Base-by-base conservation (phyloP, 1,140 invertebrate genomes). In the Macrobrachium nipponense region DNA sequence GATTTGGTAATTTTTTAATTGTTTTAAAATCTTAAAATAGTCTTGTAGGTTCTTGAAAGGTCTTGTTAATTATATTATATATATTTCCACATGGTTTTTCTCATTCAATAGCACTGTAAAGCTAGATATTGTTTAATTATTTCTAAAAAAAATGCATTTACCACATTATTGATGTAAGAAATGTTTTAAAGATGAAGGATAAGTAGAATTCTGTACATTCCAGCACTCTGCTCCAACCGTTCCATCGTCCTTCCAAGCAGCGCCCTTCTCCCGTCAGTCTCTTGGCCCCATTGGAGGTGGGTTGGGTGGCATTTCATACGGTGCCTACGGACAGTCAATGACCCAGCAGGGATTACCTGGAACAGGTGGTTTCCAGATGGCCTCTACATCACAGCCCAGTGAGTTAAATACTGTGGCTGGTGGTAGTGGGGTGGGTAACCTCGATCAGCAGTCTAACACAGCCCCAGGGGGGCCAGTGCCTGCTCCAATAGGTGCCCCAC, bases 251-350 rank as follows among this genome's bases (percentile, higher is more conserved):
- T 84, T 80, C 61, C 87, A 82, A 62, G 87, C 81, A 59, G 87
- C 81, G 18, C 70, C 82, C 8, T 88, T 85, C 60, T 82, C 76
- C 44, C 78, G 85, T 12, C 88, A 81, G 66, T 86, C 86, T 62
- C 87, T 89, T 60, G 88, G 88, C 43, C 87, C 88, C 20, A 89
- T 89, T 66, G 88, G 88, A 6, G 84, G 88, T 18, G 78, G 83
- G 76, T 77, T 85, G 60, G 86, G 86, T 36, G 86, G 86, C 27
- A 64, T 80, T 27, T 87, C 75, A 20, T 89, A 87, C 77, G 75
- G 87, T 79, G 70, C 81, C 27, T 87, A 87, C 80, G 86, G 87
- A 51, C 88, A 87, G 72, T 80, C 83, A 68, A 82, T 85, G 86
- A 84, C 82, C 77, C 87, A 89, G 86, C 88, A 87, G 81, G 83